Base-by-base conservation (phyloP, 2,888 invertebrate genomes). In the Diarsia rubi region DNA sequence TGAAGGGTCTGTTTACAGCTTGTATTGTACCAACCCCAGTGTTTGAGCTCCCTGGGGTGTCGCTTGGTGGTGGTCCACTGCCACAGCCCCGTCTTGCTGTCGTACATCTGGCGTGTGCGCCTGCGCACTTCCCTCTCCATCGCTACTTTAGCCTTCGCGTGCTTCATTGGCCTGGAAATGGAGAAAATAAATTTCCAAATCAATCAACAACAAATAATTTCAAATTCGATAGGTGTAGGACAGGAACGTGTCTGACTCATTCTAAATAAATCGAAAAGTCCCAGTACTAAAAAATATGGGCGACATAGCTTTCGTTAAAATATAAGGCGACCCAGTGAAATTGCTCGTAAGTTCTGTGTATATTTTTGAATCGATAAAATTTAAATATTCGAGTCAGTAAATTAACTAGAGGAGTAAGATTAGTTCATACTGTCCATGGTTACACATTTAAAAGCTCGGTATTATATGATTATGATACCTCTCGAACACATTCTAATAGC, bases 1-100 rank as follows among this genome's bases (percentile, higher is more conserved):
- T 31, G 31, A 31, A 31, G 19, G 27, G 31, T 19, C 31, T 1
- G 27, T 27, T 27, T 57, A 57, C 16, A 16, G 8, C 1, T 16
- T 27, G 16, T 57, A 57, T 57, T 59, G 19, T 42, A 62, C 62
- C 12, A 42, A 71, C 96, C 96, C 96, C 95, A 95, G 81, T 90
- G 83, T 79, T 96, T 96, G 49, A 92, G 72, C 89, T 96, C 96
- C 76, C 93, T 95, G 0, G 96, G 95, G 86, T 96, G 95, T 73
- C 95, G 90, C 67, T 91, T 91, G 42, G 91, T 92, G 24, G 92
- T 91, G 4, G 89, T 92, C 95, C 96, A 96, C 88, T 94, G 90
- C 96, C 96, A 96, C 14, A 91, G 88, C 0, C 94, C 94, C 3
- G 93, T 95, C 77, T 92, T 92, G 62, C 76, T 85, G 80, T 96